phyloP scores from a whole-genome alignment of 1,140 invertebrate genomes.

The Trichonephila inaurata region DNA sequence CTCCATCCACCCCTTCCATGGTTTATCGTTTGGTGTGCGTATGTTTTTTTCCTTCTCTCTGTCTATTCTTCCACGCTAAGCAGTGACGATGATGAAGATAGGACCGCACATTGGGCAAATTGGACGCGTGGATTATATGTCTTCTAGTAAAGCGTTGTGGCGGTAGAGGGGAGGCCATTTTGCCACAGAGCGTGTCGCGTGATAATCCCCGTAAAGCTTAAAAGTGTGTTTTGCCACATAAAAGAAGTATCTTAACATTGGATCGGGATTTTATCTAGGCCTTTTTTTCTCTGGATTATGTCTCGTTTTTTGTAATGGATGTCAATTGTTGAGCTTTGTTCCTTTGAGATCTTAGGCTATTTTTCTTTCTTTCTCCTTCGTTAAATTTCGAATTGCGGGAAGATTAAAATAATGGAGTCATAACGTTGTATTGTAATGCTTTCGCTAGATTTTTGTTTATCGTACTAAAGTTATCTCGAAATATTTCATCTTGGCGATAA shows the following conservation, averaged over 20 bases:
- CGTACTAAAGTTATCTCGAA: too few species aligned
- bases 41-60: background rate
- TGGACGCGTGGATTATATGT: slow-evolving; percentile 19
- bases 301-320: slow-evolving; percentile 16
- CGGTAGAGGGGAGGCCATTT: background rate
- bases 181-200: background rate
- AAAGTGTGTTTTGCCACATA: slow-evolving; percentile 41
- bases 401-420: too few species aligned
- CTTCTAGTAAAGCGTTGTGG: background rate
- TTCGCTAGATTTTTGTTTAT: too few species aligned
- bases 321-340: slow-evolving; percentile 9
- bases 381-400: background rate
- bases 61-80: background rate
- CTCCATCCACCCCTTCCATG: background rate
- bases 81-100: background rate
- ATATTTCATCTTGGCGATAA: too few species aligned
- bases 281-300: background rate
- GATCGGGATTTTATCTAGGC: background rate
- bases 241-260: background rate
- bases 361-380: background rate
- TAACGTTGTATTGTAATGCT: too few species aligned
- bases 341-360: background rate
- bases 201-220: slow-evolving; percentile 26
- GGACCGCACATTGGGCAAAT: background rate
- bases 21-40: background rate